Evolutionary conservation across 2,797 vertebrate species (phyloP).

Genomic region (Lagocephalus sceleratus): DNA sequence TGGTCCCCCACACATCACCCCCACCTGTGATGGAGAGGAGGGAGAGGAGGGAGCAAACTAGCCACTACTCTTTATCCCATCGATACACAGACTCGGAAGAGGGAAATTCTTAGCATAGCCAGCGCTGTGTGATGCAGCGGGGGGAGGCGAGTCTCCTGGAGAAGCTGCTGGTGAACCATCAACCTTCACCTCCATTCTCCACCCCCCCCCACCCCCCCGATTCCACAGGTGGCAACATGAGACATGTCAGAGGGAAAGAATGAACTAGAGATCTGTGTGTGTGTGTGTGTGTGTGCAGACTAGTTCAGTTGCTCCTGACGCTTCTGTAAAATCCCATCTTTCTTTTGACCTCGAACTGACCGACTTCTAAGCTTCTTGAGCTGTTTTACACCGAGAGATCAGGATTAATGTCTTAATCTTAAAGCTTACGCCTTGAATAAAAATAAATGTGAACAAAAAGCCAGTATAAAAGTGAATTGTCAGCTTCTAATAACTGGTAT

Average conservation of each 20-base stretch:
- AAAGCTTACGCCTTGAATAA: too few species aligned
- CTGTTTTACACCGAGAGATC: too few species aligned
- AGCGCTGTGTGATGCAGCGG: conserved; percentile 22
- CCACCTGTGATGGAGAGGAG: conserved; percentile 32
- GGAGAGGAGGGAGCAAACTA: conserved; percentile 27
- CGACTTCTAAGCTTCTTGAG: too few species aligned
- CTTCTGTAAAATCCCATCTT: neutral
- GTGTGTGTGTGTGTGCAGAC: conserved; percentile 15
- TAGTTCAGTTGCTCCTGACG: conserved; percentile 8
- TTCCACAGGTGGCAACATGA: conserved; percentile 48
- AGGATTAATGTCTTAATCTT: too few species aligned
- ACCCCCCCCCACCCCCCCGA: conserved; percentile 11
- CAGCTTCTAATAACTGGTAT: too few species aligned
- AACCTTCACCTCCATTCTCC: conserved; percentile 31
- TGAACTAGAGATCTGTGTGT: conserved; percentile 19
- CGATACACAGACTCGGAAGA: conserved; percentile 25
- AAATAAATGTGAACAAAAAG: too few species aligned
- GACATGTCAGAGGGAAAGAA: conserved; percentile 48
- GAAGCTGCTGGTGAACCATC: conserved; percentile 49
- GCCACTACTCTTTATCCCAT: conserved; percentile 34
- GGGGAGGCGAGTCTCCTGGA: conserved; percentile 21
- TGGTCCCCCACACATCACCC: conserved; percentile 30
- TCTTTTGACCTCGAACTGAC: too few species aligned
- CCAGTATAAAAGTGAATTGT: too few species aligned
- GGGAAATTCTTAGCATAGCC: conserved; percentile 53